These are phyloP conservation scores for Cryptocheilus praepositus DNA, from an alignment of 2,888 invertebrate genomes.

Conservation along the genomic window DNA sequence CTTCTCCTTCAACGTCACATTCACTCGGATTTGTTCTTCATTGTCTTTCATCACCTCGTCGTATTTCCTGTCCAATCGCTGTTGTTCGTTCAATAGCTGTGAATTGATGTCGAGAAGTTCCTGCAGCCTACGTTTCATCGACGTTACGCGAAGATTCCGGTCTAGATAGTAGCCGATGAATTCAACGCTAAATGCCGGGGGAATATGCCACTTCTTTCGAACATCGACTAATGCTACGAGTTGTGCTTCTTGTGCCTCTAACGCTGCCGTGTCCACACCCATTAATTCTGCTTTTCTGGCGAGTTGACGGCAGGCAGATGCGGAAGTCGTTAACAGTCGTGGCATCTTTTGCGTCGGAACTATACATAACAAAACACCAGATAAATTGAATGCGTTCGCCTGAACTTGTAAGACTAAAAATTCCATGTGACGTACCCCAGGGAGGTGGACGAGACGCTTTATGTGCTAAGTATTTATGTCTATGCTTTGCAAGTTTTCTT, in stretches of 20 bases:
- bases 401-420: conserved; percentile 2
- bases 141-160: conserved; percentile 87
- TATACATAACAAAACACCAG: conserved; percentile 67
- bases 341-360: conserved; percentile 97
- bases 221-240: conserved; percentile 88
- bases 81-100: conserved; percentile 86
- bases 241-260: conserved; percentile 90
- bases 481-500: conserved; percentile 88
- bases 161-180: conserved; percentile 96
- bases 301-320: conserved; percentile 89
- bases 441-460: conserved; percentile 86
- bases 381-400: not conserved
- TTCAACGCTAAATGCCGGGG: conserved; percentile 95
- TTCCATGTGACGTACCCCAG: conserved; percentile 82
- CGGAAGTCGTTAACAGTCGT: conserved; percentile 90
- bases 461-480: conserved; percentile 86
- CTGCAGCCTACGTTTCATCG: conserved; percentile 86
- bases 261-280: conserved; percentile 89
- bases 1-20: conserved; percentile 79
- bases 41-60: conserved; percentile 84
- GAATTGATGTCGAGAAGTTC: conserved; percentile 85
- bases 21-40: conserved; percentile 80
- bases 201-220: conserved; percentile 94
- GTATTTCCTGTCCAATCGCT: conserved; percentile 84
- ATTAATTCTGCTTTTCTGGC: conserved; percentile 91